Evolutionary conservation across 1,140 invertebrate species (phyloP).

Genomic region (Bombus confusus): DNA sequence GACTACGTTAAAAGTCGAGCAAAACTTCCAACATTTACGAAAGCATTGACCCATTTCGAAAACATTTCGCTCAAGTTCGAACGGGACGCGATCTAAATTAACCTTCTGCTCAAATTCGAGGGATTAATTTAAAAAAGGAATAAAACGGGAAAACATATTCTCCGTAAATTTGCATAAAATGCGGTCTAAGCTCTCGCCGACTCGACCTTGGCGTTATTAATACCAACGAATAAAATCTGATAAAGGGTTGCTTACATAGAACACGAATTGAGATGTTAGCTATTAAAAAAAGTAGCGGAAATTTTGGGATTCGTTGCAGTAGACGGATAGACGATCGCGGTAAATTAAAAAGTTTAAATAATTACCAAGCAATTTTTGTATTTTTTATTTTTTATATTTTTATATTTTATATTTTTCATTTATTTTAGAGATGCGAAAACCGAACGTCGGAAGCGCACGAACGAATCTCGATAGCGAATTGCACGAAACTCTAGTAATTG

Average conservation of each 20-base stretch:
- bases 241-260: neutral
- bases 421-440: no score
- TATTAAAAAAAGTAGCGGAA: accelerated
- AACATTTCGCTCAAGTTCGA: neutral
- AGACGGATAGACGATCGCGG: accelerated
- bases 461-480: no score
- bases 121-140: neutral
- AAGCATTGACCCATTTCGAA: neutral
- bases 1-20: neutral
- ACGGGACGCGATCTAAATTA: neutral
- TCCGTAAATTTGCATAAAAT: neutral
- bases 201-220: neutral
- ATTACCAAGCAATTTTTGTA: no score
- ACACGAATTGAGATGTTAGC: neutral
- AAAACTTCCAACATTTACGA: neutral
- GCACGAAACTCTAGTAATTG: no score
- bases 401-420: no score
- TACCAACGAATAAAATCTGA: neutral
- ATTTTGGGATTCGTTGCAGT: neutral
- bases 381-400: no score
- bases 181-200: neutral
- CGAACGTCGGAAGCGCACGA: no score
- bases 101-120: neutral
- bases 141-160: neutral
- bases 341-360: no score